These are phyloP conservation scores for Fregetta grallaria DNA, from an alignment of 2,113 vertebrate genomes.

Conservation along the genomic window DNA sequence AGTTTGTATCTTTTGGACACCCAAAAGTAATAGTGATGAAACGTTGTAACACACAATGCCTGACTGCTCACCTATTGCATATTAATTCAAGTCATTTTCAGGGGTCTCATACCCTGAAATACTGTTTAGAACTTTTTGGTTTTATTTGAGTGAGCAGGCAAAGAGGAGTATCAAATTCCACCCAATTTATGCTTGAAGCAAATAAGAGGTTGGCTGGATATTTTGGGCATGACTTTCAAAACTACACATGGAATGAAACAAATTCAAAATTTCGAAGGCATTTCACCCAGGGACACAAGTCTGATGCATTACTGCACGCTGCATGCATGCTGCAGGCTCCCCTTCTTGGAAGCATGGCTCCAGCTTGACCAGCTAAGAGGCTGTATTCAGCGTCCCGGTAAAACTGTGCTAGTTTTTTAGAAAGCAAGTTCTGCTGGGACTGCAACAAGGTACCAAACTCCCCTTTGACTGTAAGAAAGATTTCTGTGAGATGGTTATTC, in stretches of 20 bases:
- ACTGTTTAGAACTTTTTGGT: neutral
- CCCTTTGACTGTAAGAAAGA: neutral
- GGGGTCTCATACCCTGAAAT: neutral
- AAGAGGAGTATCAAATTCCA: conserved; percentile 14
- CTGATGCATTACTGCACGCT: conserved; percentile 18
- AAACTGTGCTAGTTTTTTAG: neutral
- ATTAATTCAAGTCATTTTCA: neutral
- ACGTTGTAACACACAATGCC: neutral
- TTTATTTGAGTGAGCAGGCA: neutral
- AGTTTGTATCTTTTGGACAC: neutral
- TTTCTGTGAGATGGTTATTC: neutral
- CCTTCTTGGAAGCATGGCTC: conserved; percentile 42
- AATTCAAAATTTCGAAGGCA: neutral
- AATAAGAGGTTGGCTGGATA: neutral
- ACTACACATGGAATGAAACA: neutral
- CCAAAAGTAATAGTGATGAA: neutral
- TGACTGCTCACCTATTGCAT: neutral
- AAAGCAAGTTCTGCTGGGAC: conserved; percentile 38
- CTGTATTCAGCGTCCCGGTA: conserved; percentile 4
- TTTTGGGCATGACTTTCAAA: neutral
- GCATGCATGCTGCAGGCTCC: conserved; percentile 50
- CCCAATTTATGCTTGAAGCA: neutral
- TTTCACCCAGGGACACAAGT: conserved; percentile 42
- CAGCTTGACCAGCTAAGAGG: conserved; percentile 17
- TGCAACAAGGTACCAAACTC: neutral